Conservation (phyloP, 1,140 invertebrate species). For the Scaptodrosophila lebanonensis region DNA sequence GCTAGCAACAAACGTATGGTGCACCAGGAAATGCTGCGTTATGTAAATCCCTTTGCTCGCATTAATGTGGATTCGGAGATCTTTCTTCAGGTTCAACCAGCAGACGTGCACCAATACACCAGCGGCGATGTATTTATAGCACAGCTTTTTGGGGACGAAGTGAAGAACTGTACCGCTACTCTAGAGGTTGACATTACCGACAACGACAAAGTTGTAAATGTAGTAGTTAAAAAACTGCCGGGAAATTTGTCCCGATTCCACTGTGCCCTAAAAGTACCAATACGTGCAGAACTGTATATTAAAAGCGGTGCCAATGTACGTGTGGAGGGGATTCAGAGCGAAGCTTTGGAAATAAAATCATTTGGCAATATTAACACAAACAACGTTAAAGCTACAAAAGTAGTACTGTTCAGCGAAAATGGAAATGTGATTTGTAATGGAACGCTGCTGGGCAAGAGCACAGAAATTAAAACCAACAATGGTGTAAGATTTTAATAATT, state of each 20-base stretch:
- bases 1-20: conserved; percentile 34
- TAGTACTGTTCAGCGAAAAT: conserved; percentile 43
- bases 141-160: conserved; percentile 40
- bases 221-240: conserved; percentile 36
- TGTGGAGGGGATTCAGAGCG: conserved; percentile 50
- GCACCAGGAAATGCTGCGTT: conserved; percentile 58
- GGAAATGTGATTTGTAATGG: conserved; percentile 58
- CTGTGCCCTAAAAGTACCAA: conserved; percentile 56
- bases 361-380: conserved; percentile 48
- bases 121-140: conserved; percentile 59
- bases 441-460: conserved; percentile 49
- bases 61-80: conserved; percentile 62
- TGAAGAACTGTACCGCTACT: conserved; percentile 37
- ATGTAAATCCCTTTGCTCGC: conserved; percentile 59
- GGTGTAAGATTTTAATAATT: conserved; percentile 40
- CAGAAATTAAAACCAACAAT: conserved; percentile 44
- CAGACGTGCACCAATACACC: conserved; percentile 57
- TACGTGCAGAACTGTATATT: conserved; percentile 47
- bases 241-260: conserved; percentile 25
- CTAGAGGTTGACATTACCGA: conserved; percentile 44
- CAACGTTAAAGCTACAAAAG: conserved; percentile 46
- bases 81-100: conserved; percentile 40
- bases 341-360: conserved; percentile 42
- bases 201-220: conserved; percentile 52
- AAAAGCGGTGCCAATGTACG: conserved; percentile 29